These are phyloP conservation scores for Eugnorisma glareosa DNA, from an alignment of 2,888 invertebrate species.

Conservation along the genomic window DNA sequence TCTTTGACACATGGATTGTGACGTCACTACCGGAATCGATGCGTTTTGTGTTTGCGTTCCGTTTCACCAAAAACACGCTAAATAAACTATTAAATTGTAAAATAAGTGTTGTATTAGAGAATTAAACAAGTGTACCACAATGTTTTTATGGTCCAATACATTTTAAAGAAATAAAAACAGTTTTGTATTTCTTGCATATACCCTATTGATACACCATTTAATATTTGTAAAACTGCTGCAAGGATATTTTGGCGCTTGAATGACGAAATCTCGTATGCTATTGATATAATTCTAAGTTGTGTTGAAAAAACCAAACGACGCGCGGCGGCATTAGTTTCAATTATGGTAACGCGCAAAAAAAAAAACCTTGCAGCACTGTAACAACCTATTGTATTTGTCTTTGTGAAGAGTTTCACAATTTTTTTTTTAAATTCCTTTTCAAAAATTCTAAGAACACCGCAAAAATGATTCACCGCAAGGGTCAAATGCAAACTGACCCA, in stretches of 20 bases:
- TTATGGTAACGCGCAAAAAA: not conserved
- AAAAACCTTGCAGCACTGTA: not conserved
- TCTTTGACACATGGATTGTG: no score
- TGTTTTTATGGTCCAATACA: no score
- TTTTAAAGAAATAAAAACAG: no score
- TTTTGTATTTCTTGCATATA: no score
- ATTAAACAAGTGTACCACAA: no score
- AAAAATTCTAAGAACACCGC: not conserved
- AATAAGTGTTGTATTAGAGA: no score
- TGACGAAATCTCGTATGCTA: not conserved
- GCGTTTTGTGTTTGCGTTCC: no score
- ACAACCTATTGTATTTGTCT: not conserved
- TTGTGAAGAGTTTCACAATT: no score
- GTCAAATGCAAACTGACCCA: constrained; percentile 30
- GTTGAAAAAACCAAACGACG: not conserved
- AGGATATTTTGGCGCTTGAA: not conserved
- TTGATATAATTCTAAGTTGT: not conserved
- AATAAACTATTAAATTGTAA: no score
- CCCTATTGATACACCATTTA: not conserved
- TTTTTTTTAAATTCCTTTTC: not conserved
- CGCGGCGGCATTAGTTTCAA: not conserved
- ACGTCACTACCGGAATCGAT: no score
- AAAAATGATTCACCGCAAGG: constrained; percentile 18
- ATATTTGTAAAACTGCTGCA: not conserved
- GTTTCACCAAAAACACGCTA: no score